These are phyloP conservation scores for Coelinius sp. DNA, from an alignment of 2,888 invertebrate species.

Conservation along the genomic window DNA sequence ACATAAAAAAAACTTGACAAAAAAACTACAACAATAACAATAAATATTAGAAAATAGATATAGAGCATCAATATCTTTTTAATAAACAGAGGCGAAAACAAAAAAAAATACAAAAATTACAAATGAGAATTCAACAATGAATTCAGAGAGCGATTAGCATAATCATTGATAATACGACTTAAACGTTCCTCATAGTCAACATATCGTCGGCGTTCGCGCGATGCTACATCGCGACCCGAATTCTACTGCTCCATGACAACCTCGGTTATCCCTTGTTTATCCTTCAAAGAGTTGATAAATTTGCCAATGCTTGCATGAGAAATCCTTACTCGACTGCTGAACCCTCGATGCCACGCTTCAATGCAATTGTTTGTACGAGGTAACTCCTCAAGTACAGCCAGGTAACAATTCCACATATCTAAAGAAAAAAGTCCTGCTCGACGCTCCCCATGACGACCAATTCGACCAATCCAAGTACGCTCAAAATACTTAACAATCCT, in stretches of 20 bases:
- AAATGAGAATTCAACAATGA: too few relatives aligned
- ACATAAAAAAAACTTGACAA: too few relatives aligned
- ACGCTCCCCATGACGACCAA: not conserved
- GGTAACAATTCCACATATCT: conserved; percentile 22
- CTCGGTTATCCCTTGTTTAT: conserved; percentile 9
- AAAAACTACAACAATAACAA: too few relatives aligned
- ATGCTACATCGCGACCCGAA: not conserved
- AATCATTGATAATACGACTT: not conserved
- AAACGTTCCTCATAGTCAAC: conserved; percentile 7
- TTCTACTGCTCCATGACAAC: not conserved
- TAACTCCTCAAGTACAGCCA: not conserved
- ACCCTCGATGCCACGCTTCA: conserved; percentile 9
- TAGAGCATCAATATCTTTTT: too few relatives aligned
- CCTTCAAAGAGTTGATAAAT: conserved; percentile 20
- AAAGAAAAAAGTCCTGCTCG: not conserved
- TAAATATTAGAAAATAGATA: too few relatives aligned
- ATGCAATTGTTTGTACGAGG: conserved; percentile 22
- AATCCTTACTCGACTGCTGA: conserved; percentile 1
- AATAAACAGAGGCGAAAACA: too few relatives aligned
- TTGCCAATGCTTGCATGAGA: not conserved
- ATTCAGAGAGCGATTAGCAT: not conserved
- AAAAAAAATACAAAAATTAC: too few relatives aligned
- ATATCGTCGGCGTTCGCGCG: not conserved
- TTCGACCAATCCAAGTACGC: conserved; percentile 1
- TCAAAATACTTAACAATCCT: not conserved